Conservation (phyloP, 2,888 invertebrate genomes). For the Eupithecia inturbata region DNA sequence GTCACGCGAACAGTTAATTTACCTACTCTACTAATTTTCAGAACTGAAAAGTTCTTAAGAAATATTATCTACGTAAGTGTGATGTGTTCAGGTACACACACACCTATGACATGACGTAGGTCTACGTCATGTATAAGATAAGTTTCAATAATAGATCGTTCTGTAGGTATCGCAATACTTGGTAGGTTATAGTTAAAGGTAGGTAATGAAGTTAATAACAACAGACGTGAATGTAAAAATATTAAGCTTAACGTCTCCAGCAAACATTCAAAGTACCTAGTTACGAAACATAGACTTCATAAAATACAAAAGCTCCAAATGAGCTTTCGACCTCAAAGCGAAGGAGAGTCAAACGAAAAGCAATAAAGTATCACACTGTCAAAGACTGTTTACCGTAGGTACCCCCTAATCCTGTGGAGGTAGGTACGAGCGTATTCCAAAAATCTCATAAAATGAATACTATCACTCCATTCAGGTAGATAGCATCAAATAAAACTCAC, state of each 20-base stretch:
- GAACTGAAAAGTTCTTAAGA: neutral
- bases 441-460: conserved; percentile 80
- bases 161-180: neutral
- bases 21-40: neutral
- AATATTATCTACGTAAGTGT: neutral
- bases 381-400: conserved; percentile 63
- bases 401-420: conserved; percentile 63
- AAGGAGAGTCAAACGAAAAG: conserved; percentile 48
- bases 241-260: neutral
- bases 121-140: neutral
- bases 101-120: too few species aligned
- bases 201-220: neutral
- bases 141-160: neutral
- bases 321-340: conserved; percentile 43
- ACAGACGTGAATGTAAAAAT: neutral
- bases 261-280: neutral
- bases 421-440: conserved; percentile 45
- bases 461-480: conserved; percentile 81
- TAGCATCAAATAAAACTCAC: conserved; percentile 77
- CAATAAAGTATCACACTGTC: conserved; percentile 56
- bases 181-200: neutral
- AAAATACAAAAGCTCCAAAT: conserved; percentile 30
- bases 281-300: conserved; percentile 13
- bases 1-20: neutral
- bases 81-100: too few species aligned